phyloP scores from a whole-genome alignment of 2,797 vertebrate species.

The Acanthurus tractus region DNA sequence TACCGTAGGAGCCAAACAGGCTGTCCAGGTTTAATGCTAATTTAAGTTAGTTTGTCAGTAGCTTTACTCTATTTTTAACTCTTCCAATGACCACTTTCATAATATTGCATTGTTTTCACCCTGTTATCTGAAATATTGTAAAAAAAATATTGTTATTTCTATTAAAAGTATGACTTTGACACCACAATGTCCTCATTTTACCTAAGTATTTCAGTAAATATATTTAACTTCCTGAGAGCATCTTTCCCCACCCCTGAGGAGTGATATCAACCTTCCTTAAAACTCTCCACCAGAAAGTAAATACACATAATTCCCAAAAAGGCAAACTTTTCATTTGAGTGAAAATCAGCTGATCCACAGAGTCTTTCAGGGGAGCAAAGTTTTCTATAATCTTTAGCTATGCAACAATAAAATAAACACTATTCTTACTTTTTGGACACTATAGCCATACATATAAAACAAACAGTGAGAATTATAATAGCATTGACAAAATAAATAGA shows the following conservation, averaged over 20 bases:
- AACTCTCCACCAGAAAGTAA: conserved; percentile 6
- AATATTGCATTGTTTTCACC: too few species aligned
- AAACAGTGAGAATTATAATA: conserved; percentile 65
- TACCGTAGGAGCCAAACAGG: too few species aligned
- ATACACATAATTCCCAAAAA: conserved; percentile 36
- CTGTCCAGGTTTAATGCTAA: too few species aligned
- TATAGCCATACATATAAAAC: conserved; percentile 65
- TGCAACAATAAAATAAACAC: conserved; percentile 57
- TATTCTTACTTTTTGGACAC: conserved; percentile 57
- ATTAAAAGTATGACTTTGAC: background rate
- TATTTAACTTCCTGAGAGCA: background rate
- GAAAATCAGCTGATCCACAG: conserved; percentile 43
- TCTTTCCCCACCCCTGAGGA: conserved; percentile 2
- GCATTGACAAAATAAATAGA: conserved; percentile 81
- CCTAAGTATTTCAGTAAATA: background rate
- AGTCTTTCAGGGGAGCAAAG: conserved; percentile 35
- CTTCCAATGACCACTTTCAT: too few species aligned
- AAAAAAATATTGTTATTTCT: background rate
- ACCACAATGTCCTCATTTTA: background rate
- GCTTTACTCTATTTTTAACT: too few species aligned
- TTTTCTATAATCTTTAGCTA: conserved; percentile 46
- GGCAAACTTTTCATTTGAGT: conserved; percentile 28
- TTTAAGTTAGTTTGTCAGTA: too few species aligned
- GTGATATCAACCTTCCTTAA: conserved; percentile 12
- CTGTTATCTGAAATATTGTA: background rate